Evolutionary conservation across 2,113 vertebrate species (phyloP).

Genomic region (Boulengeromyrus knoepffleri): DNA sequence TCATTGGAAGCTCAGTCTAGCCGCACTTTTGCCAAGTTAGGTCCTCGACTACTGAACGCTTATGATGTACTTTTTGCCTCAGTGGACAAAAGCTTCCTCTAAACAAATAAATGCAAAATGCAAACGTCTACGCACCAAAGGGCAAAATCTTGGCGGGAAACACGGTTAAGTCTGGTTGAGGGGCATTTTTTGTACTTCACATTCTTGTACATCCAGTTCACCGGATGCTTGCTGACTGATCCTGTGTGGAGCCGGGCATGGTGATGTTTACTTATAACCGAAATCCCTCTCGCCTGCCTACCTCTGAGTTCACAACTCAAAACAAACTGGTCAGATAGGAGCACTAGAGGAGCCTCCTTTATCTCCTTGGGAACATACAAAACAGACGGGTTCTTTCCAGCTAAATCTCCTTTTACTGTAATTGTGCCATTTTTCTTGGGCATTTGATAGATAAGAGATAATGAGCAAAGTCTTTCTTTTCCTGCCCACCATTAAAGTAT

Average conservation of each 20-base stretch:
- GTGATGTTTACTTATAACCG: not conserved
- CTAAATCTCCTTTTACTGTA: conserved; percentile 25
- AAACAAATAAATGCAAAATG: not conserved
- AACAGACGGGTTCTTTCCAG: conserved; percentile 12
- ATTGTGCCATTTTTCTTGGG: conserved; percentile 44
- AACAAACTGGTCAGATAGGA: conserved; percentile 11
- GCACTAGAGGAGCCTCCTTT: conserved; percentile 24
- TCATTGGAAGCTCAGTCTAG: not conserved
- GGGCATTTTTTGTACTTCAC: too few relatives aligned
- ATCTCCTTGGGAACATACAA: conserved; percentile 43
- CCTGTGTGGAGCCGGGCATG: not conserved
- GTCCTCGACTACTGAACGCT: not conserved
- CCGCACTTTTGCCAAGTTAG: not conserved
- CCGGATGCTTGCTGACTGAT: not conserved
- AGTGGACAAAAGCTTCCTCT: not conserved
- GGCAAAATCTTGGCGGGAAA: not conserved
- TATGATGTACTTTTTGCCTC: not conserved
- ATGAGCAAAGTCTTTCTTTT: not conserved
- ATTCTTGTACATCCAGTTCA: not conserved
- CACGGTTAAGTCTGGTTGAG: not conserved
- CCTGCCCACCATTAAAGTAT: not conserved
- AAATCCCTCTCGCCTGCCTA: conserved; percentile 26
- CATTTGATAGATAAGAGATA: conserved; percentile 19
- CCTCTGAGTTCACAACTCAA: conserved; percentile 18
- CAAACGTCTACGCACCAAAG: not conserved